phyloP scores from a whole-genome alignment of 2,797 vertebrate species.

The Percopsis omiscomaycus region DNA sequence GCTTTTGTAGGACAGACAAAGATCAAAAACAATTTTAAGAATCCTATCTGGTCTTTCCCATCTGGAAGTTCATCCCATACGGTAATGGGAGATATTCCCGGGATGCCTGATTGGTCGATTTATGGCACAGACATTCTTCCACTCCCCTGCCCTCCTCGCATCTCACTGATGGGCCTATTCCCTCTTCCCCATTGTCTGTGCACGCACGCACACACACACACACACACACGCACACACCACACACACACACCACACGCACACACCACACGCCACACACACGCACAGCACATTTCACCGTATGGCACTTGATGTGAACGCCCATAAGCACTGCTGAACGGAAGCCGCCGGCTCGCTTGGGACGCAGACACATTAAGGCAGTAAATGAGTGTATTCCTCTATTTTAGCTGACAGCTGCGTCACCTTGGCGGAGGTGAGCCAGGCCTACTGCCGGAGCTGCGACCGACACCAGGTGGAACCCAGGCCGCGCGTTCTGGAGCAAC shows the following conservation, averaged over 20 bases:
- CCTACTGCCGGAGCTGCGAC: slow-evolving; percentile 76
- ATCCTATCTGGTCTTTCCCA: slow-evolving; percentile 30
- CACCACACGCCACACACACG: neutral
- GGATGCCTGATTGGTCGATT: slow-evolving; percentile 53
- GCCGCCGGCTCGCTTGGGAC: slow-evolving; percentile 42
- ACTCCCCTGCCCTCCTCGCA: slow-evolving; percentile 37
- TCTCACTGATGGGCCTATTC: slow-evolving; percentile 37
- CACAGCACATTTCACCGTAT: slow-evolving; percentile 40
- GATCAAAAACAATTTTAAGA: slow-evolving; percentile 32
- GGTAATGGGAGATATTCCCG: slow-evolving; percentile 22
- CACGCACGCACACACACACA: slow-evolving; percentile 20
- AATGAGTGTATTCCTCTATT: slow-evolving; percentile 56
- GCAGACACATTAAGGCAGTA: slow-evolving; percentile 48
- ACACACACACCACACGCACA: slow-evolving; percentile 15
- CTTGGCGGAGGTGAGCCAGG: slow-evolving; percentile 69
- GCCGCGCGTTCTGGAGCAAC: slow-evolving; percentile 67
- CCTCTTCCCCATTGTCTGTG: slow-evolving; percentile 14
- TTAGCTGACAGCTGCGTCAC: slow-evolving; percentile 70
- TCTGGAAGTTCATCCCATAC: slow-evolving; percentile 42
- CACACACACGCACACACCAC: slow-evolving; percentile 14
- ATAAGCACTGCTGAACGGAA: slow-evolving; percentile 47
- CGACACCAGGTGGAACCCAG: slow-evolving; percentile 75
- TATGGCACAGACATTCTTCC: slow-evolving; percentile 45
- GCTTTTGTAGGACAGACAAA: slow-evolving; percentile 35
- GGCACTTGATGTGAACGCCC: slow-evolving; percentile 39